A percentile compares a stretch with the other conserved stretches of the same genome.
These are phyloP conservation scores for Ornithorhynchus anatinus DNA, from an alignment of 2,113 vertebrate species.

Conservation along the genomic window DNA sequence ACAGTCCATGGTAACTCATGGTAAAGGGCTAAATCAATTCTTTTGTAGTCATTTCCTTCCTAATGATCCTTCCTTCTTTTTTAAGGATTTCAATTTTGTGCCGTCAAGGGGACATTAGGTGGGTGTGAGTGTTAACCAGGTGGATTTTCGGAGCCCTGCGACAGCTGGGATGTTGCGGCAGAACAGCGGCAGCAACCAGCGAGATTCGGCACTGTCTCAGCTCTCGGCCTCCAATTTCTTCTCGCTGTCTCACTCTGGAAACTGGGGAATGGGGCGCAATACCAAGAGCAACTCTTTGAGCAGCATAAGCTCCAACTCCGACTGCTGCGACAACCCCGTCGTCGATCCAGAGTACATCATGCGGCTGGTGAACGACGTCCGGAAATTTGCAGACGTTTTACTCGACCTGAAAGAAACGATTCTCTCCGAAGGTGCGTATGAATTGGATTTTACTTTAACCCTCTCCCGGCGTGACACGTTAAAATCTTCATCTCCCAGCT, in stretches of 20 bases:
- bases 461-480: conserved; percentile 21
- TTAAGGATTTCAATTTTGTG: conserved; percentile 49
- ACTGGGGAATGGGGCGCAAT: conserved; percentile 82
- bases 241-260: conserved; percentile 71
- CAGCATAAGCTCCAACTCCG: conserved; percentile 75
- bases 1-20: too few species aligned
- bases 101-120: conserved; percentile 52
- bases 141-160: conserved; percentile 59
- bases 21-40: too few species aligned
- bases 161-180: conserved; percentile 86
- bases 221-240: conserved; percentile 75
- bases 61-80: neutral
- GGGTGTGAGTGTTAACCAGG: conserved; percentile 53
- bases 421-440: conserved; percentile 82
- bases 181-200: conserved; percentile 83
- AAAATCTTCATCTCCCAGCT: neutral
- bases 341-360: conserved; percentile 92
- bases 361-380: conserved; percentile 92
- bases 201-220: conserved; percentile 76
- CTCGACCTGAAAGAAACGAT: conserved; percentile 92
- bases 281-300: conserved; percentile 77
- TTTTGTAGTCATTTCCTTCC: neutral
- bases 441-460: conserved; percentile 34
- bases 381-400: conserved; percentile 91
- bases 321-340: conserved; percentile 71